These are phyloP conservation scores for Arvicanthis niloticus DNA, from an alignment of 2,113 vertebrate species.

Conservation along the genomic window DNA sequence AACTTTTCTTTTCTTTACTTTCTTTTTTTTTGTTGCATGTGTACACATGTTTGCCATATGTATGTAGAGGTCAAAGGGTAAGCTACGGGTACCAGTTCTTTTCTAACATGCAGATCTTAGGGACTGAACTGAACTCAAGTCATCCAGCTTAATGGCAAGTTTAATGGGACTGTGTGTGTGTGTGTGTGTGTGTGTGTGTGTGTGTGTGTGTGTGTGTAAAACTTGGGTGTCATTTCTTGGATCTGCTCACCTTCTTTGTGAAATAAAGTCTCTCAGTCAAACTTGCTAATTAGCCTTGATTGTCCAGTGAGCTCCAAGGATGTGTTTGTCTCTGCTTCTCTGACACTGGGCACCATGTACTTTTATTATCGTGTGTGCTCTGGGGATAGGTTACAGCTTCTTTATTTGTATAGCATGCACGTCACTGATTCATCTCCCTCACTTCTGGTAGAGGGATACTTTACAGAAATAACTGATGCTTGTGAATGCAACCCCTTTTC, in stretches of 20 bases:
- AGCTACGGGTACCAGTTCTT: not conserved
- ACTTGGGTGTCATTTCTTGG: not conserved
- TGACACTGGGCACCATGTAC: too few species aligned
- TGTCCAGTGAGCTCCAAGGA: not conserved
- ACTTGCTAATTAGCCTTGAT: not conserved
- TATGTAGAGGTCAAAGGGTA: not conserved
- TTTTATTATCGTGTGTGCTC: not conserved
- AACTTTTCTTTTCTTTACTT: too few species aligned
- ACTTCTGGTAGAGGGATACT: slow-evolving; percentile 4
- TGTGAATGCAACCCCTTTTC: not conserved
- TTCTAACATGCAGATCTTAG: not conserved
- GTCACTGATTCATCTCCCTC: not conserved
- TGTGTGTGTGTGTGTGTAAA: not conserved
- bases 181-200: not conserved
- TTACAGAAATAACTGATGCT: slow-evolving; percentile 27
- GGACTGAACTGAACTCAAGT: not conserved
- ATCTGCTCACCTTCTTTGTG: not conserved
- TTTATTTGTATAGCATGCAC: not conserved
- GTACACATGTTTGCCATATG: not conserved
- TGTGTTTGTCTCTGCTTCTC: not conserved
- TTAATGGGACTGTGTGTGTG: not conserved
- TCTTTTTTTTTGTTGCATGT: not conserved
- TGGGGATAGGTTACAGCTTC: not conserved
- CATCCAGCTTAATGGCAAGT: not conserved
- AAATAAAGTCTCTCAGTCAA: not conserved